Evolutionary conservation across 1,140 invertebrate genomes (phyloP), one percentile per base, ranked within the genome.

Genomic region (Theocolax elegans): DNA sequence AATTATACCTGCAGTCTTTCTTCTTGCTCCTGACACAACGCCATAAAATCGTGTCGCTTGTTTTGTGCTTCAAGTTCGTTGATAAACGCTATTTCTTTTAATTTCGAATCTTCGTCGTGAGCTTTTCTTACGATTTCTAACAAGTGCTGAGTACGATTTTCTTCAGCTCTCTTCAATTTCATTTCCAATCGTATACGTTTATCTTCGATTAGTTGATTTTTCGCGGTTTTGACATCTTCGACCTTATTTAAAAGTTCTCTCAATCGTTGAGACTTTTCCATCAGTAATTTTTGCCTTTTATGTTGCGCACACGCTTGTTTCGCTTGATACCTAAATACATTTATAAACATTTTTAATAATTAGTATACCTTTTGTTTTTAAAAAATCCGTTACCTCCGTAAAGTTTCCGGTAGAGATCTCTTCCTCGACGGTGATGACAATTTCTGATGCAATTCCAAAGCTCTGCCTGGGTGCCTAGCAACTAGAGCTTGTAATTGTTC

Each of bases 31-130:
- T 94, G 91, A 75, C 92, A 93, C 31, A 92, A 89, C 12, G 92
- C 92, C 74, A 96, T 87, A 75, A 96, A 92, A 84, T 98, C 96
- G 79, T 97, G 92, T 4, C 94, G 87, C 77, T 97, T 94, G 82
- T 98, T 98, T 85, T 98, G 95, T 1, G 96, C 96, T 80, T 98
- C 95, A 2, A 99, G 85, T 78, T 95, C 94, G 84, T 98, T 98
- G 62, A 99, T 99, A 83, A 99, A 99, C 29, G 96, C 96, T 70
- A 99, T 98, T 88, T 99, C 97, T 76, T 96, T 95, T 0, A 97
- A 87, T 85, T 99, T 99, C 48, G 96, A 95, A 74, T 98, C 97
- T 84, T 99, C 97, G 77, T 99, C 97, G 76, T 98, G 96, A 2
- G 97, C 97, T 84, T 99, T 99, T 65, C 92, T 90, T 1, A 97